phyloP scores from a whole-genome alignment of 2,888 invertebrate species.

The Serripes groenlandicus region DNA sequence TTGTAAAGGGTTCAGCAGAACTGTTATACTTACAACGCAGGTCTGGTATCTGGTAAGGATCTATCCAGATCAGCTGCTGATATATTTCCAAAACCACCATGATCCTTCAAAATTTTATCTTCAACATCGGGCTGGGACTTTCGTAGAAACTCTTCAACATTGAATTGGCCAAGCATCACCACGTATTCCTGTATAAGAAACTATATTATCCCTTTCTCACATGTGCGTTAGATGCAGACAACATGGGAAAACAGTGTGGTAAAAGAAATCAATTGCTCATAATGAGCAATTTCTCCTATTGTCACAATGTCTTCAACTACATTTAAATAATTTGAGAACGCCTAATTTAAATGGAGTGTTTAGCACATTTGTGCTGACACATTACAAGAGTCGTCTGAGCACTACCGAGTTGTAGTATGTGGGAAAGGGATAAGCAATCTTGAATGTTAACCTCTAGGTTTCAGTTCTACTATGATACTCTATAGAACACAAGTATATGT shows the following conservation, averaged over 20 bases:
- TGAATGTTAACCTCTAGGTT: too few species aligned
- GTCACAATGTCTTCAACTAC: not conserved
- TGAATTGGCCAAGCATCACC: slow-evolving; percentile 52
- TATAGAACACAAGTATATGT: too few species aligned
- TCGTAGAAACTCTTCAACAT: slow-evolving; percentile 37
- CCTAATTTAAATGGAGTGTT: too few species aligned
- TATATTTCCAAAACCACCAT: not conserved
- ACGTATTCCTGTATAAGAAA: slow-evolving; percentile 53
- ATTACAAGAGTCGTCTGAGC: too few species aligned
- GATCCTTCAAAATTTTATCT: not conserved
- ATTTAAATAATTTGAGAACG: too few species aligned
- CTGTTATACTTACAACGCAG: slow-evolving; percentile 35
- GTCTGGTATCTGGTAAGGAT: slow-evolving; percentile 34
- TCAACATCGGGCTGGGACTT: slow-evolving; percentile 34
- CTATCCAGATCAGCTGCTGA: not conserved
- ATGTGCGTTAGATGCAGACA: not conserved
- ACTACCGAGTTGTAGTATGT: too few species aligned
- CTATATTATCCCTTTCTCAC: not conserved
- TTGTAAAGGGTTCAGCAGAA: not conserved
- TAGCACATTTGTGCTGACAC: too few species aligned
- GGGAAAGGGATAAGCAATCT: too few species aligned
- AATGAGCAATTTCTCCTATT: not conserved
- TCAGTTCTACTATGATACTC: too few species aligned
- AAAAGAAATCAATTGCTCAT: not conserved
- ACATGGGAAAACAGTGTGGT: not conserved